These are phyloP conservation scores for Dicyrtomina minuta DNA, from an alignment of 2,888 invertebrate species.

Conservation along the genomic window DNA sequence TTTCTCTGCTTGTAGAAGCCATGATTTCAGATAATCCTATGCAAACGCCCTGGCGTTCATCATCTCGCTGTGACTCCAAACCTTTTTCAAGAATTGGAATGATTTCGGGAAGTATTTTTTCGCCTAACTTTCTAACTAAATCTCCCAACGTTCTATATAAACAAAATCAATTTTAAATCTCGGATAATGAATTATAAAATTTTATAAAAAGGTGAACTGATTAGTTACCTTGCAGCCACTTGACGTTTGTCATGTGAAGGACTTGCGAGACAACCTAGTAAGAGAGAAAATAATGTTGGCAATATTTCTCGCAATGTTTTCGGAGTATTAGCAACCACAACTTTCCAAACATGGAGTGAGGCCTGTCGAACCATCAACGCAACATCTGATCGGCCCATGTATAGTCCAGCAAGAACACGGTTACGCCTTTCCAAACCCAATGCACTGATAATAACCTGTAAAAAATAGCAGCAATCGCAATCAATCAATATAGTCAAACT, in stretches of 20 bases:
- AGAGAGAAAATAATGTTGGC: conserved; percentile 85
- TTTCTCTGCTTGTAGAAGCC: conserved; percentile 91
- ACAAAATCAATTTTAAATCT: conserved; percentile 60
- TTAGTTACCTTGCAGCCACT: conserved; percentile 53
- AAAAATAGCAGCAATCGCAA: conserved; percentile 24
- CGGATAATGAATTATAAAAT: too few relatives aligned
- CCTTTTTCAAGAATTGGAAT: conserved; percentile 96
- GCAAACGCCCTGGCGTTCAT: conserved; percentile 97
- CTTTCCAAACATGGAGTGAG: conserved; percentile 98
- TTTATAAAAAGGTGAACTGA: background rate
- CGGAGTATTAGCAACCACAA: conserved; percentile 97
- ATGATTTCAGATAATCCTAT: conserved; percentile 98
- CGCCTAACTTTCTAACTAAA: conserved; percentile 93
- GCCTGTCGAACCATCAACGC: conserved; percentile 96
- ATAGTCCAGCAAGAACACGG: conserved; percentile 87
- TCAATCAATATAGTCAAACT: conserved; percentile 5
- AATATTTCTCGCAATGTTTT: conserved; percentile 93
- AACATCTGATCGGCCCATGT: conserved; percentile 96
- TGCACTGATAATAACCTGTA: conserved; percentile 79
- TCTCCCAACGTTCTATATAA: conserved; percentile 96
- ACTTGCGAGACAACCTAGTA: conserved; percentile 92
- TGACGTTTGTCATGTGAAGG: conserved; percentile 95
- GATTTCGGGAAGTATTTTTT: conserved; percentile 94
- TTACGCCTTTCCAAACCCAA: conserved; percentile 88
- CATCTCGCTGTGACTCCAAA: conserved; percentile 83